Base-by-base conservation (phyloP, 2,888 invertebrate genomes). In the Dastarcus helophoroides region DNA sequence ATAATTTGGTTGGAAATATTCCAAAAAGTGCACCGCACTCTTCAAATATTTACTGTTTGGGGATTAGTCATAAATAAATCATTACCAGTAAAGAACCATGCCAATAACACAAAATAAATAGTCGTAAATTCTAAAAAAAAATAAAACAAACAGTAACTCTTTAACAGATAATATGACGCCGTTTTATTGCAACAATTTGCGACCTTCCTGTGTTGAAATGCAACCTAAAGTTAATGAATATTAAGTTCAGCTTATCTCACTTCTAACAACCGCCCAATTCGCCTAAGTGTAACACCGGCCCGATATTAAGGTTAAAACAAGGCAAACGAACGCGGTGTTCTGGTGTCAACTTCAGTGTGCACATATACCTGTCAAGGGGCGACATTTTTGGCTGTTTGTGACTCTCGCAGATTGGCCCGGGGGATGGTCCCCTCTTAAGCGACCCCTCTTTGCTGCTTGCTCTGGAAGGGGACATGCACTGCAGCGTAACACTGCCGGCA, bases 401-500 rank as follows among this genome's bases (percentile, higher is more conserved):
- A 41, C 52, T 47, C 42, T 60, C 60, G 38, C 55, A 52, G 35
- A 29, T 23, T 30, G 56, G 54, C 42, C 54, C 56, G 29, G 60
- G 58, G 30, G 58, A 58, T 14, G 56, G 54, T 37, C 56, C 59
- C 48, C 62, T 52, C 51, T 64, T 64, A 40, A 63, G 52, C 29
- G 63, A 63, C 43, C 62, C 60, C 50, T 63, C 64, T 58, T 58
- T 61, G 61, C 63, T 63, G 61, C 62, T 64, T 56, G 60, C 54
- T 35, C 50, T 47, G 33, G 51, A 40, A 32, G 58, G 56, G 41
- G 60, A 57, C 54, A 59, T 54, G 49, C 58, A 57, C 47, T 59
- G 57, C 35, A 57, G 48, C 43, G 56, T 58, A 42, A 56, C 53
- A 47, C 56, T 58, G 44, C 56, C 57, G 17, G 57, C 53, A 26